Evolutionary conservation across 2,888 invertebrate genomes (phyloP), one percentile per base, ranked within the genome.

Genomic region (Leucoptera coffeella): DNA sequence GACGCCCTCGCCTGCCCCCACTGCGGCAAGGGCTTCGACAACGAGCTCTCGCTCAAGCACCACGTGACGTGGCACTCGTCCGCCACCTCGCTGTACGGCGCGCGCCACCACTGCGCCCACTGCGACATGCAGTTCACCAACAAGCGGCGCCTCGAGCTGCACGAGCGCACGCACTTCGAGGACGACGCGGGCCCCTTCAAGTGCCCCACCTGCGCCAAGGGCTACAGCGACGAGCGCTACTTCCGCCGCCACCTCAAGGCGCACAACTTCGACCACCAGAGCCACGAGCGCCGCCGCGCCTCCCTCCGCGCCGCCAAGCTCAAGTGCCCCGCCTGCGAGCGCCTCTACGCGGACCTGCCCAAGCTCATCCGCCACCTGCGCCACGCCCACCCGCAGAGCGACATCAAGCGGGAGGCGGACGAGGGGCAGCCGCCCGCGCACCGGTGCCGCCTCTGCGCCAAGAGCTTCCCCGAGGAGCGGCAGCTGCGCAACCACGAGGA

Each of bases 101-200:
- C 57, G 6, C 45, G 67, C 1, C 60, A 71, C 38, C 56, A 64
- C 34, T 76, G 76, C 37, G 40, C 43, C 6, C 47, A 73, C 23
- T 76, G 75, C 33, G 49, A 58, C 23, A 40, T 65, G 9, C 45
- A 49, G 30, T 76, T 75, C 40, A 53, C 61, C 2, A 67, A 72
- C 37, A 74, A 72, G 29, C 47, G 54, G 3, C 50, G 67, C 4
- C 39, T 67, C 5, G 60, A 64, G 27, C 38, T 73, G 2, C 75
- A 76, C 40, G 49, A 53, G 17, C 46, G 69, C 25, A 47, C 57
- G 1, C 75, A 75, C 32, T 61, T 50, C 29, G 75, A 75, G 30
- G 72, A 73, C 32, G 61, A 64, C 0, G 64, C 71, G 14, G 71
- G 62, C 1, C 73, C 74, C 0, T 73, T 41, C 40, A 67, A 73